A percentile compares a stretch with the other conserved stretches of the same genome.
Evolutionary conservation across 2,113 vertebrate species (phyloP).

Genomic region (Conger conger): DNA sequence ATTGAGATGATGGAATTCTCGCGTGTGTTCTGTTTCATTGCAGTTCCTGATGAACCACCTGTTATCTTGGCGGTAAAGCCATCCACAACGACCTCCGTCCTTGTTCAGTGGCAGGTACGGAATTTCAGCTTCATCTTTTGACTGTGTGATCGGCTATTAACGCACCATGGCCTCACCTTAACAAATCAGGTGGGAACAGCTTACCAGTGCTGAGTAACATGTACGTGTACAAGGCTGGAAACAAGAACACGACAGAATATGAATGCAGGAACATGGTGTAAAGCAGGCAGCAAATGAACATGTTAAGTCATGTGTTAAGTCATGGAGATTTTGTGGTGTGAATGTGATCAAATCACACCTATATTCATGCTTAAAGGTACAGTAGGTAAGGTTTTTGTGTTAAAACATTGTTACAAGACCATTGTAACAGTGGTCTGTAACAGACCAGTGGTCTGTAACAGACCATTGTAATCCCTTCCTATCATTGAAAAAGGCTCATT

Average conservation of each 20-base stretch:
- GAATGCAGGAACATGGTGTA: neutral
- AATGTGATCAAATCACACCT: neutral
- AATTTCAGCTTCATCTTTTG: slow-evolving; percentile 7
- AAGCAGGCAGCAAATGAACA: neutral
- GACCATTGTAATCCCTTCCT: too few species aligned
- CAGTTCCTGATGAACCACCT: slow-evolving; percentile 91
- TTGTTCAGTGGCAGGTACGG: slow-evolving; percentile 93
- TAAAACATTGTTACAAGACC: too few species aligned
- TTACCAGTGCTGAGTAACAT: neutral
- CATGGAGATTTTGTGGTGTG: neutral
- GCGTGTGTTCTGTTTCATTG: slow-evolving; percentile 39
- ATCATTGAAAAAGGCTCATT: too few species aligned
- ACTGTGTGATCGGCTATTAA: neutral
- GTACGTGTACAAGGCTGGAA: neutral
- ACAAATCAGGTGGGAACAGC: neutral
- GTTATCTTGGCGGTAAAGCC: slow-evolving; percentile 82
- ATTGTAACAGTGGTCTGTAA: too few species aligned
- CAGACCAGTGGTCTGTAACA: too few species aligned
- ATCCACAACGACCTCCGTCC: slow-evolving; percentile 88
- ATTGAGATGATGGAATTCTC: slow-evolving; percentile 27
- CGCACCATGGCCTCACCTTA: neutral
- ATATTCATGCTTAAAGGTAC: too few species aligned
- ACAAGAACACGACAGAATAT: neutral
- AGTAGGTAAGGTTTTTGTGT: too few species aligned
- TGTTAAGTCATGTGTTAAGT: neutral